Evolutionary conservation across 2,888 invertebrate species (phyloP), one percentile per base, ranked within the genome.

Genomic region (Sipha maydis): DNA sequence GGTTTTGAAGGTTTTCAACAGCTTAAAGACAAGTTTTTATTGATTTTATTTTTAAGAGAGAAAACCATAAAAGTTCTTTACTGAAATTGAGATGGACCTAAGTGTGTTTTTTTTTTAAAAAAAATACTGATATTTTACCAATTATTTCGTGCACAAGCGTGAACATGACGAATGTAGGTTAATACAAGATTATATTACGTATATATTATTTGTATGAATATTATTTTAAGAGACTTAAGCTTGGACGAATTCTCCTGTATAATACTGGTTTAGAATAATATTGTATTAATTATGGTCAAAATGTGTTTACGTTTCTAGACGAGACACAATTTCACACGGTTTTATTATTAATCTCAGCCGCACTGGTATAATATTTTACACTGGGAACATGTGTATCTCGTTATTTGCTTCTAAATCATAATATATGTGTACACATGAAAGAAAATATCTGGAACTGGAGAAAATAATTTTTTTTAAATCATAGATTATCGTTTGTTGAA

Each of bases 401-500:
- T 71, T 71, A 71, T 28, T n/a, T n/a, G 4, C 28, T 17, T n/a
- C 11, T 31, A 31, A 83, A 73, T n/a, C 54, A 8, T 61, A 61
- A 19, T 7, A 61, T 61, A 61, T 61, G 8, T 19, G 61, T n/a
- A n/a, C 71, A 5, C 38, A 38, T 21, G 56, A 19, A 9, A 21
- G 28, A 61, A 83, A 83, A 80, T 67, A 80, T 54, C 83, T 75
- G 56, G 28, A 75, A n/a, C 83, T 11, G 19, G 1, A 25, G 31
- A 48, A 80, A 41, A 69, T 80, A 21, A n/a, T 34, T 34, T 34
- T 34, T 31, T 34, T 75, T 38, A 38, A 38, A 56, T 54, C 71
- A 17, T 34, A 83, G 83, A 71, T 71, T 54, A 71, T 75, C 19
- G 56, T 83, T 38, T 75, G 56, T 83, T 56, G 56, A 83, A 83